Evolutionary conservation across 2,797 vertebrate species (phyloP).

Genomic region (Triplophysa yarkandensis): DNA sequence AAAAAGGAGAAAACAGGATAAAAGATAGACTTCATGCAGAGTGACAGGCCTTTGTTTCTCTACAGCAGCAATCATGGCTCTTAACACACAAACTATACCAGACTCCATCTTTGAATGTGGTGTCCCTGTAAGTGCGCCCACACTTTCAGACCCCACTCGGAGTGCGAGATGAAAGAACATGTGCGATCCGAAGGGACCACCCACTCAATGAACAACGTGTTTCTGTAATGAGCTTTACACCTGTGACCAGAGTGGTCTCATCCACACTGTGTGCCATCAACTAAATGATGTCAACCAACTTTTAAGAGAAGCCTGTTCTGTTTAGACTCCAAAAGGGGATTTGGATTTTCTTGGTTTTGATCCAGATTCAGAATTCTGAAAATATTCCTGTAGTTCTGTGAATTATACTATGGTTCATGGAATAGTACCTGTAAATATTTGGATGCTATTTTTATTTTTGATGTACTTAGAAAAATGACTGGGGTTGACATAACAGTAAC

Average conservation of each 20-base stretch:
- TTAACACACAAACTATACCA: constrained; percentile 41
- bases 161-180: constrained; percentile 41
- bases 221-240: constrained; percentile 37
- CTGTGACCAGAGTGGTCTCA: constrained; percentile 1
- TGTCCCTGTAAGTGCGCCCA: constrained; percentile 21
- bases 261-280: not conserved
- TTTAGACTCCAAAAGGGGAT: not conserved
- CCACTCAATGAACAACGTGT: constrained; percentile 5
- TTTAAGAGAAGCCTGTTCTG: not conserved
- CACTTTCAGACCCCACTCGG: constrained; percentile 8
- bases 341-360: not conserved
- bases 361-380: not conserved
- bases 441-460: not conserved
- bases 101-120: constrained; percentile 29
- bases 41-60: constrained; percentile 33
- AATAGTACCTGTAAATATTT: not conserved
- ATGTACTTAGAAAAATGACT: too few relatives aligned
- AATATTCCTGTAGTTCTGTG: too few relatives aligned
- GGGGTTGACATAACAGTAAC: too few relatives aligned
- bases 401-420: too few relatives aligned
- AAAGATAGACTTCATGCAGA: constrained; percentile 42
- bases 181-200: constrained; percentile 19
- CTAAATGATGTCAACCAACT: not conserved
- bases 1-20: constrained; percentile 25
- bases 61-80: constrained; percentile 26